Base-by-base conservation (phyloP, 2,797 vertebrate genomes). In the Harpagifer antarcticus region DNA sequence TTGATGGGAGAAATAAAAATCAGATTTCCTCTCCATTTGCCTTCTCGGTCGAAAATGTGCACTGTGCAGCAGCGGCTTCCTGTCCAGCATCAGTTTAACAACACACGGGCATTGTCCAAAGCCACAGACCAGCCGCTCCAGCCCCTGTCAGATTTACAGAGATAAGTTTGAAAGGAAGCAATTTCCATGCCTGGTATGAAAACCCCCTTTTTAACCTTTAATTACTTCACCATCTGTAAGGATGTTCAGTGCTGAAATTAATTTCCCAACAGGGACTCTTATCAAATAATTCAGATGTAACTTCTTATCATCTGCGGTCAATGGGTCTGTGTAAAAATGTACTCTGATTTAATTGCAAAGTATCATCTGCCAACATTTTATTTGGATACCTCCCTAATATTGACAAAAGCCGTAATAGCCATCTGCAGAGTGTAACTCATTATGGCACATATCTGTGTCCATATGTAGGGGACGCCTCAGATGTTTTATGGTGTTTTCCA, bases 121-220 rank as follows among this genome's bases (percentile, higher is more conserved):
- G 70, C 62, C 11, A 0, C 2, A 2, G 64, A 69, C 56, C 45
- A 2, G 17, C 49, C 0, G 7, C 57, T 45, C 56, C 55, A 3
- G 60, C 69, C 50, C 14, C 57, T 50, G 61, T 74, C 78, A 70
- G 81, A 82, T 83, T 81, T 20, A 57, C 74, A 71, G 72, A 69
- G 71, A 88, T 77, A 47, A 15, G 62, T 88, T 74, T 88, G 63
- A 90, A 91, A 82, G 76, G 72, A 86, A 71, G 73, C 54, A 70
- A 85, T 81, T 85, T 89, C 75, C 69, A 58, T 23, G 74, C 74
- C 72, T 72, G 53, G 48, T 71, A 56, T 79, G 68, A 86, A 85
- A 89, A 79, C 69, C 83, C 83, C 64, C 79, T 71, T 82, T 91
- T 88, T 88, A 90, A 90, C 89, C 78, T 72, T 37, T 37, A 84